phyloP scores from a whole-genome alignment of 2,888 invertebrate genomes.

The Onchidella celtica region DNA sequence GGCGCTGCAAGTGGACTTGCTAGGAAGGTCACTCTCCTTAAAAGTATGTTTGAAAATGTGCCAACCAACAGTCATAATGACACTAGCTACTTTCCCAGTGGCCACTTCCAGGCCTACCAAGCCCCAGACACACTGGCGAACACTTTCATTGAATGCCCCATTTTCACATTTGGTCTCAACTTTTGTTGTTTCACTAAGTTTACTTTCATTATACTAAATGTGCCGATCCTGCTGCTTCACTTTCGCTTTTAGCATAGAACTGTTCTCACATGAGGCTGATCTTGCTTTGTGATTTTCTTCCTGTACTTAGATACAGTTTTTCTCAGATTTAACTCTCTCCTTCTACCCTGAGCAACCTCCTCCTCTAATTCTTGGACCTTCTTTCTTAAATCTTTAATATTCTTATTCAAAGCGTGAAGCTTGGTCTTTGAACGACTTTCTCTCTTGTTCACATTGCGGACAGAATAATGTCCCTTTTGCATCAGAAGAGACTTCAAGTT shows the following conservation, averaged over 20 bases:
- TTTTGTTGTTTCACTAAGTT: neutral
- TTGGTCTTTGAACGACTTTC: neutral
- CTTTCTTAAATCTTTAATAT: no score
- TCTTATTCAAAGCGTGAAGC: no score
- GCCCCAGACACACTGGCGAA: neutral
- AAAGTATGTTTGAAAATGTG: neutral
- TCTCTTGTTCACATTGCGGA: neutral
- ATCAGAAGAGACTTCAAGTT: neutral
- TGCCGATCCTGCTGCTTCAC: neutral
- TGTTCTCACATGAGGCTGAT: no score
- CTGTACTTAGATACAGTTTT: neutral
- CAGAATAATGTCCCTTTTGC: neutral
- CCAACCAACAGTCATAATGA: slow-evolving; percentile 3
- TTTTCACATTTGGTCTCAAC: neutral
- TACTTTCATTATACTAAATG: neutral
- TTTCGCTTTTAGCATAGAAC: neutral
- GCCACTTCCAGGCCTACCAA: slow-evolving; percentile 12
- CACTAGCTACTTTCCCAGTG: neutral
- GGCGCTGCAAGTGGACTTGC: neutral
- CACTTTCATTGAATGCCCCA: neutral
- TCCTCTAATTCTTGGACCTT: no score
- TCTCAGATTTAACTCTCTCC: neutral
- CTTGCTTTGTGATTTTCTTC: neutral
- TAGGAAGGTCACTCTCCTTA: neutral
- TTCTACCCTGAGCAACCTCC: no score